A percentile compares a stretch with the other conserved stretches of the same genome.
Conservation (phyloP, 2,888 invertebrate species). For the Hesperia comma region DNA sequence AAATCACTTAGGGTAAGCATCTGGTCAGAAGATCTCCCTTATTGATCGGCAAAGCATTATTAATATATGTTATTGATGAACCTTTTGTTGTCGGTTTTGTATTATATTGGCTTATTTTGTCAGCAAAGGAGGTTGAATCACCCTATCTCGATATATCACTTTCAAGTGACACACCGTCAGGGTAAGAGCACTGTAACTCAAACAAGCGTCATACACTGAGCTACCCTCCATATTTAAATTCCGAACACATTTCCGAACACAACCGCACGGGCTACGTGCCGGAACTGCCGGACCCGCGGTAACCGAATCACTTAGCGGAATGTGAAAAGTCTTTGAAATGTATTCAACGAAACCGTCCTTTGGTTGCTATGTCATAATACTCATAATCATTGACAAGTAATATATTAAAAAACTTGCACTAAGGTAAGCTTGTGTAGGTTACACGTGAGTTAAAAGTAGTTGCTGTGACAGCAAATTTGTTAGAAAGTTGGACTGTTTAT, state of each 20-base stretch:
- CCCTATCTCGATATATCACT: neutral
- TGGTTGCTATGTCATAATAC: neutral
- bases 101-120: no score
- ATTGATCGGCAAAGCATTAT: no score
- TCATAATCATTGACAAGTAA: no score
- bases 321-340: slow-evolving; percentile 59
- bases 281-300: slow-evolving; percentile 19
- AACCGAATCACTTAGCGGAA: slow-evolving; percentile 51
- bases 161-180: neutral
- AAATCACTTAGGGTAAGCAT: no score
- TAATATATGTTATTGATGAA: no score
- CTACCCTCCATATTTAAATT: slow-evolving; percentile 15
- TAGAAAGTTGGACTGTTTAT: no score
- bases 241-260: slow-evolving; percentile 7
- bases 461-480: no score
- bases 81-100: no score
- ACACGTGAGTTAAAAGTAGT: no score
- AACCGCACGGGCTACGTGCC: slow-evolving; percentile 5
- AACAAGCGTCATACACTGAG: neutral
- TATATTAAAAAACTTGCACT: no score
- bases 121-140: neutral
- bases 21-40: no score
- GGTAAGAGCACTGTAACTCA: neutral
- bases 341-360: slow-evolving; percentile 56
- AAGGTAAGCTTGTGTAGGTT: no score